Evolutionary conservation across 1,140 invertebrate genomes (phyloP).

Genomic region (Drosophila trapezifrons): DNA sequence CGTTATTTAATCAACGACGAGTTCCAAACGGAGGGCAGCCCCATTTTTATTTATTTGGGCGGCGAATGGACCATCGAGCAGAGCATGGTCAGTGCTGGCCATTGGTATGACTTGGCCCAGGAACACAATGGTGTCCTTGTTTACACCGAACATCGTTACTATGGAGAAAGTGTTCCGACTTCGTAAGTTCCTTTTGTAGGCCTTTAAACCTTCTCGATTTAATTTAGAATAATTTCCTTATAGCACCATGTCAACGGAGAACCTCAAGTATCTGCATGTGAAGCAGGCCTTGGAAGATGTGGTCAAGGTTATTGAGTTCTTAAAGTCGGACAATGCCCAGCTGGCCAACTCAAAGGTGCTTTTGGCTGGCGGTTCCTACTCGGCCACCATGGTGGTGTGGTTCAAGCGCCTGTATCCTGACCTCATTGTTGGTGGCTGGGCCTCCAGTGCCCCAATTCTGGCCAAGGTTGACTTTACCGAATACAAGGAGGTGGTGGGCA

Average conservation of each 20-base stretch:
- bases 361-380: slow-evolving; percentile 91
- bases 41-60: slow-evolving; percentile 91
- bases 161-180: slow-evolving; percentile 91
- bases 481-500: slow-evolving; percentile 66
- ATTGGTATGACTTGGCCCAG: slow-evolving; percentile 86
- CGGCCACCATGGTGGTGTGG: slow-evolving; percentile 91
- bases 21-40: slow-evolving; percentile 84
- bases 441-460: slow-evolving; percentile 89
- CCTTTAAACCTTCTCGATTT: slow-evolving; percentile 57
- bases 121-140: slow-evolving; percentile 86
- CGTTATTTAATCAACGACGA: slow-evolving; percentile 80
- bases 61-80: slow-evolving; percentile 87
- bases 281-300: slow-evolving; percentile 90
- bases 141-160: slow-evolving; percentile 92
- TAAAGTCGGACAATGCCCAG: slow-evolving; percentile 84
- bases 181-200: slow-evolving; percentile 47
- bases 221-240: neutral
- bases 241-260: slow-evolving; percentile 86
- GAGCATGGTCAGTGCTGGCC: slow-evolving; percentile 84
- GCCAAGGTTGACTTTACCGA: slow-evolving; percentile 74
- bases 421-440: slow-evolving; percentile 89
- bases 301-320: slow-evolving; percentile 87
- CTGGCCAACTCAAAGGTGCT: slow-evolving; percentile 85
- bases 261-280: slow-evolving; percentile 87
- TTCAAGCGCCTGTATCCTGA: slow-evolving; percentile 91